Conservation (phyloP, 2,888 invertebrate genomes). For the Tenthredo livida region DNA sequence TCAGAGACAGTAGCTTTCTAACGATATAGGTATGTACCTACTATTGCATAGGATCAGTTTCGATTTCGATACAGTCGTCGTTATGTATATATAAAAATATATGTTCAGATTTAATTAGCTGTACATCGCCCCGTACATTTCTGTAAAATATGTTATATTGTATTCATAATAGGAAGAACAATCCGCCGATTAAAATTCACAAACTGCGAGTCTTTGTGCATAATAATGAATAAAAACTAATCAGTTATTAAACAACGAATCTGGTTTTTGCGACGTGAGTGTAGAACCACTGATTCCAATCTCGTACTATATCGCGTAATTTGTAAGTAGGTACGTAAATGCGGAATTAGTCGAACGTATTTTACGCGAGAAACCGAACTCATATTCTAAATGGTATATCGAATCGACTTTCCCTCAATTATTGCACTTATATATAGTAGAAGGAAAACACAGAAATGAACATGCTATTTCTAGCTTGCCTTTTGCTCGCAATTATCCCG, state of each 20-base stretch:
- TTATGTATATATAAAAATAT: not conserved
- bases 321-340: not conserved
- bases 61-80: not conserved
- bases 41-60: not conserved
- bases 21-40: not conserved
- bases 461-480: not conserved
- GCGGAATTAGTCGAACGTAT: not conserved
- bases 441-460: not conserved
- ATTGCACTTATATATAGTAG: not conserved
- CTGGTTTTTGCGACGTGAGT: not conserved
- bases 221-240: not conserved
- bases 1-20: slow-evolving; percentile 8
- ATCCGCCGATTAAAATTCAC: not conserved
- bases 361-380: not conserved
- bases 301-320: not conserved
- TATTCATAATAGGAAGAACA: not conserved
- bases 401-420: not conserved
- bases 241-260: not conserved
- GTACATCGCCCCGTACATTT: not conserved
- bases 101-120: not conserved
- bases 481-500: not conserved
- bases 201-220: not conserved
- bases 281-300: not conserved
- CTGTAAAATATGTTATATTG: not conserved
- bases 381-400: not conserved